Evolutionary conservation across 2,113 vertebrate genomes (phyloP).

Genomic region (Pollachius pollachius): DNA sequence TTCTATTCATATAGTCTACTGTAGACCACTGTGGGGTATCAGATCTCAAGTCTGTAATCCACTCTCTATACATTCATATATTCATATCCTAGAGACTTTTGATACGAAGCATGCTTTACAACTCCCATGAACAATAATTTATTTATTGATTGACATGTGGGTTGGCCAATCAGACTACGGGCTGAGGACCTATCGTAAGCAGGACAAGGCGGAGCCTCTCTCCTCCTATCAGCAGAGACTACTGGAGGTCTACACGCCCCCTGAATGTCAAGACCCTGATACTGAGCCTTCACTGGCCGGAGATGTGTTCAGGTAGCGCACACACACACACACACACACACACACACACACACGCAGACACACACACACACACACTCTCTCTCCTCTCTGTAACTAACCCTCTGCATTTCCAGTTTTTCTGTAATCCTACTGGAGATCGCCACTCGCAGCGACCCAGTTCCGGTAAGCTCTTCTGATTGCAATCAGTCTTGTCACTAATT

Average conservation of each 20-base stretch:
- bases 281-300: conserved; percentile 70
- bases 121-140: no score
- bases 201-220: conserved; percentile 63
- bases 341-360: conserved; percentile 10
- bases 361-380: conserved; percentile 13
- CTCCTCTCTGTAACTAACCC: conserved; percentile 13
- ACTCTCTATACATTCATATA: no score
- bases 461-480: conserved; percentile 63
- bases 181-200: conserved; percentile 73
- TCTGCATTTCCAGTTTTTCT: conserved; percentile 73
- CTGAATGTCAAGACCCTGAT: conserved; percentile 69
- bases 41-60: no score
- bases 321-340: conserved; percentile 8
- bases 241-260: conserved; percentile 73
- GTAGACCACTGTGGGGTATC: no score
- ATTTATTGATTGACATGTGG: neutral
- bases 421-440: conserved; percentile 85
- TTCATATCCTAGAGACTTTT: no score
- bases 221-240: conserved; percentile 69
- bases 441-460: conserved; percentile 74
- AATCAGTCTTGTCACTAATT: neutral
- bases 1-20: no score
- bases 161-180: conserved; percentile 75
- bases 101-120: no score
- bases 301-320: conserved; percentile 79